Conservation (phyloP, 2,113 vertebrate species). For the Oenanthe oenanthe region DNA sequence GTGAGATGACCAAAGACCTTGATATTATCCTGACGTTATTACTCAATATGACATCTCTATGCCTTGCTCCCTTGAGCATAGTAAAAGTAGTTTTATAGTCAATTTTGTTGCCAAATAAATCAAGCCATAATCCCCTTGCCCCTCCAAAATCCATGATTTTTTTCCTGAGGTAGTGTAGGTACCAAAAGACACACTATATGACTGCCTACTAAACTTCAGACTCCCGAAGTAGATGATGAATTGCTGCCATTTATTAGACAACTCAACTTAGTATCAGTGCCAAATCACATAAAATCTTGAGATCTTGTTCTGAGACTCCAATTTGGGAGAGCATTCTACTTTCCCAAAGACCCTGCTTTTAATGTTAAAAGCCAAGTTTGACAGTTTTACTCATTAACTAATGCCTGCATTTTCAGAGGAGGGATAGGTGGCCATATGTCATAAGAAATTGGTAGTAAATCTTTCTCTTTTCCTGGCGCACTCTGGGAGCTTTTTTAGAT, state of each 20-base stretch:
- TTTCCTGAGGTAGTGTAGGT: background rate
- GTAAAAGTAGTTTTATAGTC: constrained; percentile 65
- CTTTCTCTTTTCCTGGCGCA: background rate
- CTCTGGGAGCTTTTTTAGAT: background rate
- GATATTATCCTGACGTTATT: constrained; percentile 60
- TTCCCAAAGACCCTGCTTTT: background rate
- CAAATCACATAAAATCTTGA: constrained; percentile 35
- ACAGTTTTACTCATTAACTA: constrained; percentile 29
- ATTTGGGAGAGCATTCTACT: background rate
- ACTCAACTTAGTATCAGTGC: constrained; percentile 33
- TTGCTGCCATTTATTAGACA: constrained; percentile 42
- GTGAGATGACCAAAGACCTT: constrained; percentile 65
- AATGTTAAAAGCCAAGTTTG: constrained; percentile 10
- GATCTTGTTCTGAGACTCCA: constrained; percentile 20
- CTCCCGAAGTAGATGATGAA: constrained; percentile 38
- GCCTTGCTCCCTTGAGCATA: constrained; percentile 39
- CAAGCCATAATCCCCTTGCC: constrained; percentile 34
- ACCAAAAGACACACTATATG: constrained; percentile 9
- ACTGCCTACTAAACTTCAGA: constrained; percentile 44
- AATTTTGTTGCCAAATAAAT: constrained; percentile 67
- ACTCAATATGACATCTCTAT: constrained; percentile 60
- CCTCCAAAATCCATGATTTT: constrained; percentile 26
- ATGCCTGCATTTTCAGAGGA: background rate
- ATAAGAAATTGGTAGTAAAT: background rate
- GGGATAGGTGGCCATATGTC: background rate